Evolutionary conservation across 2,888 invertebrate genomes (phyloP).

Genomic region (Papilio gigon): DNA sequence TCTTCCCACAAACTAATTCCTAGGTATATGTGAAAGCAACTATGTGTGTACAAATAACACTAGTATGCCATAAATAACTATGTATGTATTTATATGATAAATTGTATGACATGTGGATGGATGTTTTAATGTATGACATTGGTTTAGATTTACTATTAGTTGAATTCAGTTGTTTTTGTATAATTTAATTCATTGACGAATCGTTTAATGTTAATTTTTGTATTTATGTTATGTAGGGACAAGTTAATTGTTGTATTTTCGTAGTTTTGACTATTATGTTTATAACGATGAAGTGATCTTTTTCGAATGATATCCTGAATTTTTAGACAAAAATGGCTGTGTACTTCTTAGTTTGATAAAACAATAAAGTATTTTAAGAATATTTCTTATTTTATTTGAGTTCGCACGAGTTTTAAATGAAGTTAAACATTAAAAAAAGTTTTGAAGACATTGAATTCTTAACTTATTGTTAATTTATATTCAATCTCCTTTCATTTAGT

Average conservation of each 20-base stretch:
- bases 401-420: neutral
- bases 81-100: neutral
- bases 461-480: neutral
- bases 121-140: too few species aligned
- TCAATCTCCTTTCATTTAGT: too few species aligned
- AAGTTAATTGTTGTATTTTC: constrained; percentile 38
- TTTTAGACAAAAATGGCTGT: constrained; percentile 73
- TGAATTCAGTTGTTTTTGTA: constrained; percentile 31
- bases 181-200: neutral
- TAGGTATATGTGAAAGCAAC: too few species aligned
- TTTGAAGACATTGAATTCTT: neutral
- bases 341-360: constrained; percentile 72
- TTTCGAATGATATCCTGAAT: constrained; percentile 38
- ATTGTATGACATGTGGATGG: too few species aligned
- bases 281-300: constrained; percentile 12
- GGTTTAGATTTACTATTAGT: neutral
- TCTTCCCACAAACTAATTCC: too few species aligned
- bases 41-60: too few species aligned
- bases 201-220: constrained; percentile 9
- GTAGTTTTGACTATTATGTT: constrained; percentile 19
- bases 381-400: constrained; percentile 1
- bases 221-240: constrained; percentile 21
- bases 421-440: neutral
- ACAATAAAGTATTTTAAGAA: constrained; percentile 45
- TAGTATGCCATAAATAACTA: too few species aligned